phyloP scores from a whole-genome alignment of 2,888 invertebrate species.

The Synanthedon myopaeformis region DNA sequence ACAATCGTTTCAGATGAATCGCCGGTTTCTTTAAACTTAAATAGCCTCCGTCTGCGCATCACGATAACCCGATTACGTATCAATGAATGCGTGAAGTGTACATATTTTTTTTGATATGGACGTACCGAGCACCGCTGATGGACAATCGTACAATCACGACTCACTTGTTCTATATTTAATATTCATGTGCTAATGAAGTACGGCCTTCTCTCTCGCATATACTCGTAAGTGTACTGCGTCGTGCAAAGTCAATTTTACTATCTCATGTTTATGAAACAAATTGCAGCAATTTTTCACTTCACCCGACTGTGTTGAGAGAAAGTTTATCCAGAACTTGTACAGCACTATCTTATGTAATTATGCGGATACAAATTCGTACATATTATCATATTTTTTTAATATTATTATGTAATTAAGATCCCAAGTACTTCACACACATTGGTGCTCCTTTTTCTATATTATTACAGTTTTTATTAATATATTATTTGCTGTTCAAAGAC shows the following conservation, averaged over 20 bases:
- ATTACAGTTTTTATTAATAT: too few species aligned
- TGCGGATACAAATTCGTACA: too few species aligned
- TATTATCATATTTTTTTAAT: too few species aligned
- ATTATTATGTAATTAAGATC: too few species aligned
- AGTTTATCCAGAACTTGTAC: too few species aligned
- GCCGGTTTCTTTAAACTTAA: not conserved
- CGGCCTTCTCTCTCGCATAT: not conserved
- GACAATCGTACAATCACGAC: conserved; percentile 19
- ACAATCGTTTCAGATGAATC: not conserved
- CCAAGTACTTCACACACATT: too few species aligned
- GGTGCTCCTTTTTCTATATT: too few species aligned
- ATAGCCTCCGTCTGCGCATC: conserved; percentile 9
- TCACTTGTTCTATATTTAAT: conserved; percentile 12
- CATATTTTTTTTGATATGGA: conserved; percentile 2
- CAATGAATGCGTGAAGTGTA: conserved; percentile 27
- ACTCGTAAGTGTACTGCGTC: not conserved
- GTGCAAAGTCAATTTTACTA: not conserved
- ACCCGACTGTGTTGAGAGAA: too few species aligned
- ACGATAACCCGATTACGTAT: conserved; percentile 31
- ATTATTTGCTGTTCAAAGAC: too few species aligned
- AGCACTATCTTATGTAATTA: too few species aligned
- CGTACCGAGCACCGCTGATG: conserved; percentile 1
- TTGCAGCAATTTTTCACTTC: too few species aligned
- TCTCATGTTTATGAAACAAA: not conserved
- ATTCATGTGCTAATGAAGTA: conserved; percentile 1